Evolutionary conservation across 2,888 invertebrate genomes (phyloP), one percentile per base, ranked within the genome.

Genomic region (Synanthedon tipuliformis): DNA sequence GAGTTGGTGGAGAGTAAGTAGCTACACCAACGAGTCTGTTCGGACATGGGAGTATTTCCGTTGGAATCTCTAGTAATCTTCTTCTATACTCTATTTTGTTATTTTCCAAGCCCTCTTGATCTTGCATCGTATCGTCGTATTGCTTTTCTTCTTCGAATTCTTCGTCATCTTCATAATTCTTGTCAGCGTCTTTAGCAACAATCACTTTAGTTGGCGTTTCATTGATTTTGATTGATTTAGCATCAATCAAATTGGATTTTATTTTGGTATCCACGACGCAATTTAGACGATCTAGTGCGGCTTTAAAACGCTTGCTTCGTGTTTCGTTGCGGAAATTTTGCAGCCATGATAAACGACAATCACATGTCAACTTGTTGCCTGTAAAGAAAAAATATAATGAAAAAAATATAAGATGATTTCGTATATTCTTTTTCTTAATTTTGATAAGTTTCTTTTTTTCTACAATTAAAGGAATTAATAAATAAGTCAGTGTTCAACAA

Each of bases 301-400:
- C 88, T 63, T 89, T 90, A 50, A 93, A 86, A 58, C 91, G 89
- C 62, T 89, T 88, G 76, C 92, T 93, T 73, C 90, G 89, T 48
- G 95, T 94, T 68, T 93, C 93, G 75, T 93, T 92, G 54, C 90
- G 89, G 52, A 95, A 84, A 61, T 89, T 90, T 77, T 92, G 92
- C 63, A 95, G 89, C 95, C 95, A 95, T 52, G 91, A 89, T 52
- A 95, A 88, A 16, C 93, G 92, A 73, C 95, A 95, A 81, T 95
- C 94, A 77, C 95, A 95, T 60, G 90, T 89, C 71, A 95, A 89
- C 66, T 90, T 91, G 84, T 95, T 95, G 68, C 93, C 95, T 95
- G 92, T 52, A 15, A 45, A 45, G 15, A 45, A 15, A 15, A 45
- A 15, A 1, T 23, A 45, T 7, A 13, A 7, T n/a, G n/a, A n/a